Evolutionary conservation across 2,888 invertebrate genomes (phyloP).

Genomic region (Drosophila rellima): DNA sequence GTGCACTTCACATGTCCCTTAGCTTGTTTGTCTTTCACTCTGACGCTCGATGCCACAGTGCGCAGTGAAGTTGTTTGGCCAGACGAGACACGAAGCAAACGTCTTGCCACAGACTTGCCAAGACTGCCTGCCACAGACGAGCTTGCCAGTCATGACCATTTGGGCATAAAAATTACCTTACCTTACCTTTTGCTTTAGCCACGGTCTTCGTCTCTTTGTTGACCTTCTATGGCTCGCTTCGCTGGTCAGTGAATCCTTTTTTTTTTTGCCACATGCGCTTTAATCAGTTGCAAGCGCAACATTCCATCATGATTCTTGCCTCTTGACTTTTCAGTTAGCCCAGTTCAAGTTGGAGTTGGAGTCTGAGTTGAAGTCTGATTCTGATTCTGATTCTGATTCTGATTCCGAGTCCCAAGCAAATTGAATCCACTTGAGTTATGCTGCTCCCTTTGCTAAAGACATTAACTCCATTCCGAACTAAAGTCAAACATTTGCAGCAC

Average conservation of each 20-base stretch:
- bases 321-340: constrained; percentile 49
- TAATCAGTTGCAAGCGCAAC: constrained; percentile 49
- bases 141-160: constrained; percentile 77
- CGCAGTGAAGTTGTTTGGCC: constrained; percentile 71
- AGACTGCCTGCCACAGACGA: constrained; percentile 41
- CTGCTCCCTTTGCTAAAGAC: constrained; percentile 51
- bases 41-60: constrained; percentile 54
- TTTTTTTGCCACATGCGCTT: constrained; percentile 34
- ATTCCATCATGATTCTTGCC: constrained; percentile 35
- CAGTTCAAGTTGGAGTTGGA: constrained; percentile 14
- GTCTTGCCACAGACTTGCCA: constrained; percentile 38
- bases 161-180: constrained; percentile 75
- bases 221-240: constrained; percentile 22
- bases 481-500: constrained; percentile 57
- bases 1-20: constrained; percentile 80
- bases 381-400: not conserved
- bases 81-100: constrained; percentile 49
- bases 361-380: not conserved
- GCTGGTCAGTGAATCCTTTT: constrained; percentile 14
- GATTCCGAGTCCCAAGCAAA: constrained; percentile 48
- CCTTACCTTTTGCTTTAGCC: constrained; percentile 22
- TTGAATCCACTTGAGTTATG: constrained; percentile 69
- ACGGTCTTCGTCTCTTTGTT: constrained; percentile 3
- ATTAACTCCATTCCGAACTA: constrained; percentile 24
- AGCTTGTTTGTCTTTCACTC: constrained; percentile 81